These are phyloP conservation scores for Clarias batrachus DNA, from an alignment of 2,113 vertebrate species.

Conservation along the genomic window DNA sequence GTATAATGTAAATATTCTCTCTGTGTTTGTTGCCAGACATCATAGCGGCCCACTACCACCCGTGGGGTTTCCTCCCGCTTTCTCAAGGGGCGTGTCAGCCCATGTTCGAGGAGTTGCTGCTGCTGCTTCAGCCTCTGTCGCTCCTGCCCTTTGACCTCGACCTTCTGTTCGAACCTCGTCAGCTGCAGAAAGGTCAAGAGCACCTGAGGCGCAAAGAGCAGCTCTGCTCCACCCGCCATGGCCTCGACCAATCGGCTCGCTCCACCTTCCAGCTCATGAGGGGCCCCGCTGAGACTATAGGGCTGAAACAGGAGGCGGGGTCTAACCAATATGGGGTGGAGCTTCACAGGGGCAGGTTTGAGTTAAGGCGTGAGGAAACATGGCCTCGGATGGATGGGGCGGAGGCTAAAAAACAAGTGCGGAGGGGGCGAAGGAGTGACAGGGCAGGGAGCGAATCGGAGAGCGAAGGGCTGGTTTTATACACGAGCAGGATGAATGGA, in stretches of 20 bases:
- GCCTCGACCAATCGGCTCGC: slow-evolving; percentile 78
- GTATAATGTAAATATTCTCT: not conserved
- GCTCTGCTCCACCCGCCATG: slow-evolving; percentile 82
- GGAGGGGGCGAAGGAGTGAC: slow-evolving; percentile 2
- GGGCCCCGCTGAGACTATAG: slow-evolving; percentile 61
- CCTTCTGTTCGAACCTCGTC: slow-evolving; percentile 86
- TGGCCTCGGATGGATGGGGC: slow-evolving; percentile 60
- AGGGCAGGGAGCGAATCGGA: slow-evolving; percentile 4
- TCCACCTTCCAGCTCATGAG: slow-evolving; percentile 93
- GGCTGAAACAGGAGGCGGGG: slow-evolving; percentile 38
- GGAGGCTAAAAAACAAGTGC: slow-evolving; percentile 20
- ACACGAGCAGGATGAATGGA: slow-evolving; percentile 3
- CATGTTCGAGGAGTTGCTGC: slow-evolving; percentile 88
- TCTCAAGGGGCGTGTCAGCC: slow-evolving; percentile 82
- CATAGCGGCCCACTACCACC: slow-evolving; percentile 85
- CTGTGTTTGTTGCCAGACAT: slow-evolving; percentile 75
- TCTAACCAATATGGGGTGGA: slow-evolving; percentile 31
- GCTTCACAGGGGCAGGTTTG: slow-evolving; percentile 52
- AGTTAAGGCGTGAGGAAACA: slow-evolving; percentile 60
- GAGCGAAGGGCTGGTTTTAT: slow-evolving; percentile 24
- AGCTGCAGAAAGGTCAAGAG: slow-evolving; percentile 84
- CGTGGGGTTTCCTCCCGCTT: slow-evolving; percentile 86
- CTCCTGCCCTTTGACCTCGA: slow-evolving; percentile 94
- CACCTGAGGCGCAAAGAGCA: slow-evolving; percentile 89
- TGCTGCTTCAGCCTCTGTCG: slow-evolving; percentile 91